Conservation (phyloP, 2,888 invertebrate species). For the Drosophila maculinotata region DNA sequence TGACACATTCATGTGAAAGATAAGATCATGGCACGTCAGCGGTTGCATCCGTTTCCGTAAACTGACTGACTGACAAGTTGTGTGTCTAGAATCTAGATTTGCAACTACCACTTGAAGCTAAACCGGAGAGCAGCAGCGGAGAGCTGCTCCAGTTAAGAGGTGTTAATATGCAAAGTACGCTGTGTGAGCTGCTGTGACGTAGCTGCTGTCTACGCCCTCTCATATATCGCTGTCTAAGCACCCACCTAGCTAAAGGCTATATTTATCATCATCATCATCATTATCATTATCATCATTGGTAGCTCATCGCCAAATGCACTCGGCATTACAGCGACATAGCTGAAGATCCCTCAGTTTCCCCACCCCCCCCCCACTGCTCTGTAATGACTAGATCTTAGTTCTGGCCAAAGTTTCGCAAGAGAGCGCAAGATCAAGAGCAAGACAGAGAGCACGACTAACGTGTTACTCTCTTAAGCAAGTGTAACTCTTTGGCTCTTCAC, state of each 20-base stretch:
- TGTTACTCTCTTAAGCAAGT: conserved; percentile 61
- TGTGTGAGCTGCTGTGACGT: conserved; percentile 51
- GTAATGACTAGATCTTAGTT: conserved; percentile 41
- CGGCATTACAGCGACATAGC: conserved; percentile 62
- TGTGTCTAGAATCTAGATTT: conserved; percentile 1
- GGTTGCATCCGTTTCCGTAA: conserved; percentile 72
- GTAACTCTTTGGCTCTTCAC: conserved; percentile 71
- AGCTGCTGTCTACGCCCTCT: conserved; percentile 54
- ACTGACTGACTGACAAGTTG: conserved; percentile 14
- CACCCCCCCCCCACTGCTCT: conserved; percentile 5
- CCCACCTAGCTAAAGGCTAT: neutral
- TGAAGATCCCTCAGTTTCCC: conserved; percentile 6
- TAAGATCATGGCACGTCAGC: conserved; percentile 61
- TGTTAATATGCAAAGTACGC: conserved; percentile 66
- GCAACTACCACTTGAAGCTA: neutral
- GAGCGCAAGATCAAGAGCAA: conserved; percentile 18
- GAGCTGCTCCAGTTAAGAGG: conserved; percentile 61
- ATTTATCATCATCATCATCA: conserved; percentile 24
- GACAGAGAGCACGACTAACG: neutral
- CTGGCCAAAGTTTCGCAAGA: conserved; percentile 43
- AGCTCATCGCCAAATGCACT: conserved; percentile 63
- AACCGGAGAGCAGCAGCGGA: too few relatives aligned
- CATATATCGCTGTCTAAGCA: conserved; percentile 9
- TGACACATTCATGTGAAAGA: conserved; percentile 69
- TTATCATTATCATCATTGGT: conserved; percentile 24